These are phyloP conservation scores for Suncus etruscus DNA, from an alignment of 2,113 vertebrate species.

Conservation along the genomic window DNA sequence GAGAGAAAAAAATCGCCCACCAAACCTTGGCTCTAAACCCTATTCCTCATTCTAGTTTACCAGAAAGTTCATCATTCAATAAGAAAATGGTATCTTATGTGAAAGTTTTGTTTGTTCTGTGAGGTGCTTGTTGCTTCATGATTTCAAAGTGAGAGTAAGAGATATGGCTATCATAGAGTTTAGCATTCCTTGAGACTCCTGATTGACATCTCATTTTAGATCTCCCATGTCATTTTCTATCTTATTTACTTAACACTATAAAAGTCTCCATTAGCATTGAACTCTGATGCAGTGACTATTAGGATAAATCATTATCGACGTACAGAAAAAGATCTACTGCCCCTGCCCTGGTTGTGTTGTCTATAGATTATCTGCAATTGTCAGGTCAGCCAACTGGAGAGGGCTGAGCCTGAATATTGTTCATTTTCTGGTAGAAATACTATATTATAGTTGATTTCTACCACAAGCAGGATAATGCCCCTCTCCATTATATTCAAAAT, in stretches of 20 bases:
- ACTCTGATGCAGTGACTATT: not conserved
- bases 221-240: not conserved
- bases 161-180: not conserved
- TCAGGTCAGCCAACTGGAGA: not conserved
- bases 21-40: not conserved
- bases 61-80: not conserved
- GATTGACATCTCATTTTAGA: not conserved
- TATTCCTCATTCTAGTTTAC: not conserved
- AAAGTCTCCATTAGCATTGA: not conserved
- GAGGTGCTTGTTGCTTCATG: not conserved
- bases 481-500: not conserved
- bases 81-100: not conserved
- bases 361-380: not conserved
- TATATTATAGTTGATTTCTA: no score
- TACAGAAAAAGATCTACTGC: not conserved
- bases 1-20: not conserved
- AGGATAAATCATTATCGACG: not conserved
- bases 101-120: not conserved
- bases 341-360: not conserved
- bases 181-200: not conserved
- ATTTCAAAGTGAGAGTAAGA: not conserved
- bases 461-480: no score
- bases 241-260: not conserved
- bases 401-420: not conserved
- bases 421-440: no score